A percentile compares a stretch with the other conserved stretches of the same genome.
Conservation (phyloP, 2,113 vertebrate species). For the Jacana jacana region DNA sequence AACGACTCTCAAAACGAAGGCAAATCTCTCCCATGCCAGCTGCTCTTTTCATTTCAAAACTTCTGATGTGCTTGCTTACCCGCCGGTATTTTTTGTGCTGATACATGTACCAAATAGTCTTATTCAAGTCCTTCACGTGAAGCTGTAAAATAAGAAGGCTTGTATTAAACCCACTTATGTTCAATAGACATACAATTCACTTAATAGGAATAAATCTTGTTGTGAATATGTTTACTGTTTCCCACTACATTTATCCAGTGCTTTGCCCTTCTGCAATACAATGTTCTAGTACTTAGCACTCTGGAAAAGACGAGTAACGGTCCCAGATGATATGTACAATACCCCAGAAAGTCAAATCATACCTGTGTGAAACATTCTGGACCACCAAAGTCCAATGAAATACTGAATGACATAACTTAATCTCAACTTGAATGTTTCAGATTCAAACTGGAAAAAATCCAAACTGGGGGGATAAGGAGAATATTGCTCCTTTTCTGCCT, state of each 20-base stretch:
- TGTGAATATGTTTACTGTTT: not conserved
- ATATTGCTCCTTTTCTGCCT: not conserved
- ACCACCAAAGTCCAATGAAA: not conserved
- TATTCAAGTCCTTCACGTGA: slow-evolving; percentile 81
- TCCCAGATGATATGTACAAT: not conserved
- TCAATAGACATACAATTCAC: not conserved
- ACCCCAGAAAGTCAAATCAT: not conserved
- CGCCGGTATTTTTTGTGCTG: slow-evolving; percentile 85
- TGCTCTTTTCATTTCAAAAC: not conserved
- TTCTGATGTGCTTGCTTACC: slow-evolving; percentile 55
- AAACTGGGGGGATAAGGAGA: not conserved
- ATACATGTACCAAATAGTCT: slow-evolving; percentile 87
- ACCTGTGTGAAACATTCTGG: not conserved
- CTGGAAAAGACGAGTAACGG: not conserved
- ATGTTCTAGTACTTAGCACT: not conserved
- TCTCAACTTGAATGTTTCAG: not conserved
- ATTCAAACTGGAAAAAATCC: not conserved
- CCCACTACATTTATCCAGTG: not conserved
- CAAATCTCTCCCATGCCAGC: not conserved
- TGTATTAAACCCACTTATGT: not conserved
- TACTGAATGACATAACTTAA: not conserved
- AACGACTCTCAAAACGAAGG: not conserved
- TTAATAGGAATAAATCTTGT: not conserved
- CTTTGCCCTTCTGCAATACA: not conserved
- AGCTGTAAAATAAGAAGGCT: slow-evolving; percentile 77